Evolutionary conservation across 2,113 vertebrate genomes (phyloP).

Genomic region (Sebastes fasciatus): DNA sequence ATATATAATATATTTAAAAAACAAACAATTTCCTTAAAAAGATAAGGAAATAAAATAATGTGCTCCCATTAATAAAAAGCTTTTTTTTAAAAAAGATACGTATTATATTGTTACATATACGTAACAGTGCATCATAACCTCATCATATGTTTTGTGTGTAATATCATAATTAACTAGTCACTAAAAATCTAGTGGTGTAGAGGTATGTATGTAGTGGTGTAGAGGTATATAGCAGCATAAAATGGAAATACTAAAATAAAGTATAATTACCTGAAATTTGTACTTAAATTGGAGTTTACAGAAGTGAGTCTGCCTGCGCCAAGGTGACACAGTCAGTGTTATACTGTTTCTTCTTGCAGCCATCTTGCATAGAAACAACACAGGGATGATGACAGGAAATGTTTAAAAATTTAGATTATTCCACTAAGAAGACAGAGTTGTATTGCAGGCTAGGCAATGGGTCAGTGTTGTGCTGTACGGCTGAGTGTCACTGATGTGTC

Average conservation of each 20-base stretch:
- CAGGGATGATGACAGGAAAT: not conserved
- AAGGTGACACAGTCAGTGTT: not conserved
- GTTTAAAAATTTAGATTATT: not conserved
- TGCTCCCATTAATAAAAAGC: not conserved
- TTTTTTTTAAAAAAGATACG: not conserved
- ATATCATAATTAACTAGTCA: not conserved
- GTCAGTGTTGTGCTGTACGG: not conserved
- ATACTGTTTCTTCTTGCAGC: slow-evolving; percentile 14
- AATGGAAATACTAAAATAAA: too few relatives aligned
- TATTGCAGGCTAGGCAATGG: not conserved
- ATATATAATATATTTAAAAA: too few relatives aligned
- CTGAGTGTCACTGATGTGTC: not conserved
- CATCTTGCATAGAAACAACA: not conserved
- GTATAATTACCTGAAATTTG: not conserved
- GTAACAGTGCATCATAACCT: not conserved
- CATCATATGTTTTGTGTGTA: not conserved
- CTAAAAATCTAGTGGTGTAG: not conserved
- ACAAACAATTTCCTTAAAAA: too few relatives aligned
- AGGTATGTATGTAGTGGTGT: not conserved
- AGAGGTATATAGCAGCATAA: not conserved
- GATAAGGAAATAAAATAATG: not conserved
- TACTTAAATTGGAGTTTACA: not conserved
- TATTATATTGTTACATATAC: too few relatives aligned
- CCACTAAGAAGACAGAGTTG: too few relatives aligned
- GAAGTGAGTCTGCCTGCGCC: not conserved